Base-by-base conservation (phyloP, 2,888 invertebrate species). In the Platerodrilus igneus region DNA sequence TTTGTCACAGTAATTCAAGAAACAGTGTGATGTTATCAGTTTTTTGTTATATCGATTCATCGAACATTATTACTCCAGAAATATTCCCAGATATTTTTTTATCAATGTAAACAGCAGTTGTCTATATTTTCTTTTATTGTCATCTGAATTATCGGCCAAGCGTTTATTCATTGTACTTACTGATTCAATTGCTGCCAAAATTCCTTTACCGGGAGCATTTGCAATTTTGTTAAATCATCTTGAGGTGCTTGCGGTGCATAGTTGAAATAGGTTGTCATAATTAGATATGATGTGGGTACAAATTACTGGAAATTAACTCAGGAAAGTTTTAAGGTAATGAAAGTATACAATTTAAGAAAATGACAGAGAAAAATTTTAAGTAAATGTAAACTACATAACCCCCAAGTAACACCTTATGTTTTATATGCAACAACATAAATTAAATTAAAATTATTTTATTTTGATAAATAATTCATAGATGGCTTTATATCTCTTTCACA, bases 121-220 rank as follows among this genome's bases (percentile, higher is more conserved):
- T 20, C 79, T 63, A 66, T 78, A 80, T 28, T 66, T 60, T 53
- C 88, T 82, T 35, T 95, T 81, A 69, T 91, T 87, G 50, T 92
- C 91, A 56, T 94, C 94, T 27, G 78, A 86, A 73, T 95, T 95
- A 63, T 84, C 83, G 57, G 83, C 76, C 10, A 92, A 78, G 59
- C 90, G 80, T 69, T 92, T 91, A 59, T 87, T 90, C 74, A 89
- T 87, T 33, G 90, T 89, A 59, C 86, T 79, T 55, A 90, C 90
- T 47, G 93, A 93, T 70, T 97, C 96, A 74, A 97, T 96, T 57
- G 95, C 96, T 56, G 96, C 96, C 53, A 96, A 77, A 68, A 96
- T 94, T 53, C 95, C 95, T 71, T 91, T 93, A 62, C 94, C 94
- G 20, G 90, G 87, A 36, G 84, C 83, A 60, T 86, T 77, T 38